Conservation (phyloP, 2,113 vertebrate genomes). For the Chloropsis cyanopogon region DNA sequence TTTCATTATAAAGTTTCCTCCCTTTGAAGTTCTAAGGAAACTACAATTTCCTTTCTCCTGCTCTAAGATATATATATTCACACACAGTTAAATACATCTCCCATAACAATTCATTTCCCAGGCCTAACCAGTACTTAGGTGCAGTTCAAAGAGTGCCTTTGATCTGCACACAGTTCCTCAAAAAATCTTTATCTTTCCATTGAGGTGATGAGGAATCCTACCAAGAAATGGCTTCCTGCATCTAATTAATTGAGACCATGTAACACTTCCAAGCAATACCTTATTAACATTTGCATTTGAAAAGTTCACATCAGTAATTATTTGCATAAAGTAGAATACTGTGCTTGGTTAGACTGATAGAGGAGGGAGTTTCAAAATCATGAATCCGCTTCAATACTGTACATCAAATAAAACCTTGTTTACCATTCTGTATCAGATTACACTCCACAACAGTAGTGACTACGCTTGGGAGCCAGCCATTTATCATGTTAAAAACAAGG, state of each 20-base stretch:
- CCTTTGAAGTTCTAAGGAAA: constrained; percentile 52
- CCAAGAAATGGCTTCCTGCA: background rate
- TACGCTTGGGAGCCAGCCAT: background rate
- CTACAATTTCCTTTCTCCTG: constrained; percentile 40
- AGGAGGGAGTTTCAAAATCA: background rate
- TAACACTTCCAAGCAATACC: background rate
- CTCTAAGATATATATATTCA: background rate
- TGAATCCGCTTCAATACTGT: background rate
- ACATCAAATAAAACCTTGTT: background rate
- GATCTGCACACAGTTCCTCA: background rate
- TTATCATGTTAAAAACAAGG: background rate
- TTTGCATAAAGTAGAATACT: background rate
- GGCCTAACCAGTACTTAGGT: background rate
- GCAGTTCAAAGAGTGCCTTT: background rate
- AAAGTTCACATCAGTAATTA: background rate
- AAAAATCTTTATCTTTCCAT: background rate
- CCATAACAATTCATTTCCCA: constrained; percentile 24
- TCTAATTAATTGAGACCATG: background rate
- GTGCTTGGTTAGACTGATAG: background rate
- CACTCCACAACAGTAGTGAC: background rate
- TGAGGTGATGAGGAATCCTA: background rate
- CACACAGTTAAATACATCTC: background rate
- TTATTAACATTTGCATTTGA: background rate
- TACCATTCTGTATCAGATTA: background rate
- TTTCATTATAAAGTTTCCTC: constrained; percentile 29